phyloP scores from a whole-genome alignment of 1,140 invertebrate genomes.

The Diorhabda carinulata region DNA sequence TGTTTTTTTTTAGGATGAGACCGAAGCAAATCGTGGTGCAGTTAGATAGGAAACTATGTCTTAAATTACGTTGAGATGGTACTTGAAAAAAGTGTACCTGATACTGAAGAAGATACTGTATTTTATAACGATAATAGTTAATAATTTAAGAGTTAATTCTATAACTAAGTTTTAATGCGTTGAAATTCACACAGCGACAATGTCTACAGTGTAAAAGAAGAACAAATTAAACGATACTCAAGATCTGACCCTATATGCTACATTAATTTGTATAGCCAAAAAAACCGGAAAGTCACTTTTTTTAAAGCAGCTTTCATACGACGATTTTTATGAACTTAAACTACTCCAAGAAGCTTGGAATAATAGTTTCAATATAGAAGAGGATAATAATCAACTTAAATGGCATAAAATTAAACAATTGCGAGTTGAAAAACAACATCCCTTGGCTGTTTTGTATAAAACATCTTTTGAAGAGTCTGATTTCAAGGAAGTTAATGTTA shows the following conservation, averaged over 20 bases:
- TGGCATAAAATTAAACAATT: not conserved
- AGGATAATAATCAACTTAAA: not conserved
- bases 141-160: not conserved
- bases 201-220: slow-evolving; percentile 45
- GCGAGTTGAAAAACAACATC: not conserved
- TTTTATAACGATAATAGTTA: slow-evolving; percentile 45
- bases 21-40: slow-evolving; percentile 35
- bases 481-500: not conserved
- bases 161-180: slow-evolving; percentile 3
- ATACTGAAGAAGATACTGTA: slow-evolving; percentile 34
- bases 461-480: not conserved
- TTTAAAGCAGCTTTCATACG: not conserved
- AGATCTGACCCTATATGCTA: slow-evolving; percentile 27
- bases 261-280: not conserved
- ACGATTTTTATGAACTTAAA: not conserved
- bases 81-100: not conserved
- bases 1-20: slow-evolving; percentile 39
- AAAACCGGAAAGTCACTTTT: not conserved
- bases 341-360: not conserved
- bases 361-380: not conserved
- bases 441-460: not conserved
- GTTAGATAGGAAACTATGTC: slow-evolving; percentile 40
- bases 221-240: slow-evolving; percentile 37
- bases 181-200: slow-evolving; percentile 29
- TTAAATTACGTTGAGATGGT: slow-evolving; percentile 27